Conservation (phyloP, 2,797 vertebrate species). For the Forpus xanthops region DNA sequence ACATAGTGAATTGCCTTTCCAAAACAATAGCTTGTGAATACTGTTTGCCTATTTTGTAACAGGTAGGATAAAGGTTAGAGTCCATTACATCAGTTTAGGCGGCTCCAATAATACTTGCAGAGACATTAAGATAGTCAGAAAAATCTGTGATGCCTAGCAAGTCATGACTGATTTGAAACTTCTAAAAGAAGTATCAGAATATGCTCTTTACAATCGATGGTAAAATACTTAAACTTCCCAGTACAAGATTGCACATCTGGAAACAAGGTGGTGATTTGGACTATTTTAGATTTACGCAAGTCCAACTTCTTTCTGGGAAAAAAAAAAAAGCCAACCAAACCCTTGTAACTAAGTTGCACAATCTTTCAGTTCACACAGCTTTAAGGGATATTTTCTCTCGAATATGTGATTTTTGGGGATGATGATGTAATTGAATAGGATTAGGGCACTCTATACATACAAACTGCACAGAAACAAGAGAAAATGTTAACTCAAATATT, state of each 20-base stretch:
- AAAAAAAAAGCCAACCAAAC: background rate
- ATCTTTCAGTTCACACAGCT: background rate
- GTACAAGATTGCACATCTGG: background rate
- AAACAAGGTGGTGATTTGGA: background rate
- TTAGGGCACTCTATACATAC: background rate
- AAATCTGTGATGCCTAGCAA: background rate
- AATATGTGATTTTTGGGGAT: background rate
- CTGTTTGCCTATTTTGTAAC: background rate
- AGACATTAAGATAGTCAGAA: background rate
- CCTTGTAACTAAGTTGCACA: background rate
- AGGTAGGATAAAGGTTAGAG: background rate
- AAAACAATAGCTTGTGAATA: background rate
- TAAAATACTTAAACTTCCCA: background rate
- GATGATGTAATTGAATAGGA: background rate
- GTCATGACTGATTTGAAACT: background rate
- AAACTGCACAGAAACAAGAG: background rate
- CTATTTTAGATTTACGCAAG: background rate
- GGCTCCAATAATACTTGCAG: background rate
- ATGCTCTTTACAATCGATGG: background rate
- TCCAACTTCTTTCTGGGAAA: background rate
- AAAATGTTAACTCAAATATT: background rate
- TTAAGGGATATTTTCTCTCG: background rate
- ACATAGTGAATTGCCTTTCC: background rate
- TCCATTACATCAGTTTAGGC: background rate
- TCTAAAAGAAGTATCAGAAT: background rate